Evolutionary conservation across 2,797 vertebrate genomes (phyloP).

Genomic region (Tangara arthus): DNA sequence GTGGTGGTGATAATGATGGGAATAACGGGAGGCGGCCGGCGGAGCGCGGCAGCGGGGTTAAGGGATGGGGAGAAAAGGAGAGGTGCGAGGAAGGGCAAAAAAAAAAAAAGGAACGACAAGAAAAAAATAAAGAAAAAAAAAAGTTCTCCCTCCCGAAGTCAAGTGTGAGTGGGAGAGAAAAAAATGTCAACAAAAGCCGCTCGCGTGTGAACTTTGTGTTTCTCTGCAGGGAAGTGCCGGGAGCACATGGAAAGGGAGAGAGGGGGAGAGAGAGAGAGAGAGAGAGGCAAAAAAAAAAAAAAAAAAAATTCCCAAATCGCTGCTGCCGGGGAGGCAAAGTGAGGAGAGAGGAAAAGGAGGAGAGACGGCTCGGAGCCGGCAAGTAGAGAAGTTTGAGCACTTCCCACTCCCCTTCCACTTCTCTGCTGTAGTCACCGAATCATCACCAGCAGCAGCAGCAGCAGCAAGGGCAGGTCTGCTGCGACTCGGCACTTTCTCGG

Average conservation of each 20-base stretch:
- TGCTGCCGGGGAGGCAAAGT: not conserved
- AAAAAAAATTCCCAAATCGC: not conserved
- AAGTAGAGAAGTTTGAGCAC: slow-evolving; percentile 57
- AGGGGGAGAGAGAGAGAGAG: not conserved
- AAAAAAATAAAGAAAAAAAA: no score
- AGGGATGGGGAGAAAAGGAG: not conserved
- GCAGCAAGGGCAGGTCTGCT: slow-evolving; percentile 16
- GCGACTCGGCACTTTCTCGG: slow-evolving; percentile 1
- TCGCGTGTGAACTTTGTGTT: slow-evolving; percentile 63
- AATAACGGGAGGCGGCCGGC: not conserved
- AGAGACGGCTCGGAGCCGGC: slow-evolving; percentile 26
- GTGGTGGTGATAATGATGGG: not conserved
- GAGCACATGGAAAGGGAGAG: slow-evolving; percentile 28
- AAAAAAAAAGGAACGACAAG: not conserved
- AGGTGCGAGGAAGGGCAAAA: not conserved
- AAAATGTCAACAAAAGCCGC: slow-evolving; percentile 50
- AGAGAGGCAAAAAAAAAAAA: not conserved
- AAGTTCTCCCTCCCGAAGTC: not conserved
- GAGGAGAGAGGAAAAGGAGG: not conserved
- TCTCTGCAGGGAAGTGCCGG: slow-evolving; percentile 27
- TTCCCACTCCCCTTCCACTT: slow-evolving; percentile 46
- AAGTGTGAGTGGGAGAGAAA: slow-evolving; percentile 21
- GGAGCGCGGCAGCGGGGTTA: not conserved
- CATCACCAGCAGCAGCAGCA: not conserved
- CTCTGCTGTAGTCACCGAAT: slow-evolving; percentile 7